A percentile compares a stretch with the other conserved stretches of the same genome.
These are phyloP conservation scores for Argynnis bischoffii DNA, from an alignment of 2,888 invertebrate genomes.

Conservation along the genomic window DNA sequence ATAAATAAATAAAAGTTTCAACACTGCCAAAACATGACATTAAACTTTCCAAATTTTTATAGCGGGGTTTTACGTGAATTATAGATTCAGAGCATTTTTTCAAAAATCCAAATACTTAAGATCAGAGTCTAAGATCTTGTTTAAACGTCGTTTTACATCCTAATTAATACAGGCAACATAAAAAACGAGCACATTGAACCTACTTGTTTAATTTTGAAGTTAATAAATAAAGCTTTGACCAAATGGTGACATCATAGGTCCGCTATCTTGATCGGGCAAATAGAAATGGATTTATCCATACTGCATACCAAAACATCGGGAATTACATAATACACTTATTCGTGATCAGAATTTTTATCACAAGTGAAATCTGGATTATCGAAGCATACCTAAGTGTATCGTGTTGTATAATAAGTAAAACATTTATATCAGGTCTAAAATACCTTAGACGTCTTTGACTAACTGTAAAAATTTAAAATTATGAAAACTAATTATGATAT, in stretches of 20 bases:
- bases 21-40: not conserved
- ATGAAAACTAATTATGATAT: no score
- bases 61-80: constrained; percentile 22
- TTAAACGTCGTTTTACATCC: constrained; percentile 16
- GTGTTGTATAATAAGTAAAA: no score
- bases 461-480: no score
- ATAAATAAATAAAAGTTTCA: not conserved
- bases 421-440: no score
- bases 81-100: constrained; percentile 21
- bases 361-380: constrained; percentile 22
- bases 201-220: constrained; percentile 21
- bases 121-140: constrained; percentile 18
- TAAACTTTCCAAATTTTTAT: constrained; percentile 4
- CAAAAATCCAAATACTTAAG: constrained; percentile 20
- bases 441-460: no score
- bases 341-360: constrained; percentile 37
- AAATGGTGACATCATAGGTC: constrained; percentile 30
- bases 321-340: constrained; percentile 39
- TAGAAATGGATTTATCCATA: constrained; percentile 30
- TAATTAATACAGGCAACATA: constrained; percentile 7
- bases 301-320: constrained; percentile 38
- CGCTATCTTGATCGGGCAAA: constrained; percentile 25
- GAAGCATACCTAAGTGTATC: no score
- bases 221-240: constrained; percentile 20
- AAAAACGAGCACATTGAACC: constrained; percentile 14